These are phyloP conservation scores for Pristionchus arcanus DNA, from an alignment of 2,888 invertebrate genomes.

Conservation along the genomic window DNA sequence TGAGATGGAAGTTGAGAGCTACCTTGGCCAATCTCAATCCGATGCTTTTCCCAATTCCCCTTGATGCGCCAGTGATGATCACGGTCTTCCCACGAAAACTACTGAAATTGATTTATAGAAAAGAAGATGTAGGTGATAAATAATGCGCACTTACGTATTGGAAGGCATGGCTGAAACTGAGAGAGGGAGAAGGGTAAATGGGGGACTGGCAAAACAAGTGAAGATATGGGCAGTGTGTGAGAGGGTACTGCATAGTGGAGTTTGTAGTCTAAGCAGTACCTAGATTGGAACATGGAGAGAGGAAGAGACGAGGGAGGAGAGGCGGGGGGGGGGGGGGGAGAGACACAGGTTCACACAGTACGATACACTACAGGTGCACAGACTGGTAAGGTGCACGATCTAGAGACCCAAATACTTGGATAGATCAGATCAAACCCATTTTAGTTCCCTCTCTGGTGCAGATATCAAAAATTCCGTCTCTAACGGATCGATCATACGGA, in stretches of 20 bases:
- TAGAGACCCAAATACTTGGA: neutral
- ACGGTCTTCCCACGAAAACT: conserved; percentile 91
- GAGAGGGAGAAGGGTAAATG: neutral
- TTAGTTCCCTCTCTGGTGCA: neutral
- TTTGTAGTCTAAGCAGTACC: conserved; percentile 48
- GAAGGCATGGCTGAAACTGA: conserved; percentile 9
- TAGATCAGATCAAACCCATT: neutral
- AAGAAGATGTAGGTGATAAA: neutral
- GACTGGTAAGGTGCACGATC: neutral
- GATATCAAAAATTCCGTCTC: neutral
- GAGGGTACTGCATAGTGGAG: conserved; percentile 41
- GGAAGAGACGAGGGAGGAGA: neutral
- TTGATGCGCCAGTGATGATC: conserved; percentile 94
- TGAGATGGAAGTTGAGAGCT: conserved; percentile 65
- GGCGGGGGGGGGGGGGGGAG: neutral
- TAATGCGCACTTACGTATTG: neutral
- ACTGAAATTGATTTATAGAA: conserved; percentile 73
- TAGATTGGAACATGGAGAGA: conserved; percentile 13
- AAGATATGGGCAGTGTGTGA: conserved; percentile 19
- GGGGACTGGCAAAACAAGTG: conserved; percentile 23
- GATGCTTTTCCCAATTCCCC: conserved; percentile 96
- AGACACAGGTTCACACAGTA: conserved; percentile 6
- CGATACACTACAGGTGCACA: conserved; percentile 3
- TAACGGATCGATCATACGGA: neutral
- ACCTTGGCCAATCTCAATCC: conserved; percentile 92